Evolutionary conservation across 2,113 vertebrate genomes (phyloP).

Genomic region (Cygnus buccinator): DNA sequence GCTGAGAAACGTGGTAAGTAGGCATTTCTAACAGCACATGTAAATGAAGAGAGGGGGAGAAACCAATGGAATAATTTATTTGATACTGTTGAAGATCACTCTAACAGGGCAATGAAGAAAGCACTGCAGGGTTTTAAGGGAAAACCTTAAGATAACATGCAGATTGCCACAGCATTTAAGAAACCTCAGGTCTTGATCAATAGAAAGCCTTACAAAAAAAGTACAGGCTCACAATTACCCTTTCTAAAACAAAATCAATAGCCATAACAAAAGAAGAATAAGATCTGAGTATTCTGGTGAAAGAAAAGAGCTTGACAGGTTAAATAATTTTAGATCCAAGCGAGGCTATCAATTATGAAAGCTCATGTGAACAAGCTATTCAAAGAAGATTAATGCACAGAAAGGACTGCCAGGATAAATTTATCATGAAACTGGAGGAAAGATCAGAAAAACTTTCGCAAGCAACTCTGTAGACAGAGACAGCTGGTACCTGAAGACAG

Average conservation of each 20-base stretch:
- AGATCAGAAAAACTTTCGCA: constrained; percentile 22
- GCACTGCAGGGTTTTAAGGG: neutral
- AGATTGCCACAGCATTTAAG: constrained; percentile 1
- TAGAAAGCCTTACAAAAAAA: neutral
- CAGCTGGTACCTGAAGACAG: constrained; percentile 11
- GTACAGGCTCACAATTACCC: constrained; percentile 32
- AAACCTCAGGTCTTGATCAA: constrained; percentile 24
- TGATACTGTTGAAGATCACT: neutral
- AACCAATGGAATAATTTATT: neutral
- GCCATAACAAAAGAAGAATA: constrained; percentile 38
- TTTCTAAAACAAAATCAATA: constrained; percentile 55
- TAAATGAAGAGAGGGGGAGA: neutral
- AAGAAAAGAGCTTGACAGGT: constrained; percentile 56
- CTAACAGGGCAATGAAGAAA: neutral
- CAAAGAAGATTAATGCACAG: constrained; percentile 35
- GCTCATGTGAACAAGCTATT: constrained; percentile 32
- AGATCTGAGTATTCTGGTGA: neutral
- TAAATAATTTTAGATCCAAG: constrained; percentile 48
- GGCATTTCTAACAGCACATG: neutral
- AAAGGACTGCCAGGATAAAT: constrained; percentile 24
- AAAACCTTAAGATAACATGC: neutral
- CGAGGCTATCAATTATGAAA: constrained; percentile 4
- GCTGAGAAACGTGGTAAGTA: neutral
- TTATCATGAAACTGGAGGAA: constrained; percentile 1
- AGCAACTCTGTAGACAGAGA: constrained; percentile 30